Conservation (phyloP, 2,888 invertebrate genomes). For the Chaitophorus viminalis region DNA sequence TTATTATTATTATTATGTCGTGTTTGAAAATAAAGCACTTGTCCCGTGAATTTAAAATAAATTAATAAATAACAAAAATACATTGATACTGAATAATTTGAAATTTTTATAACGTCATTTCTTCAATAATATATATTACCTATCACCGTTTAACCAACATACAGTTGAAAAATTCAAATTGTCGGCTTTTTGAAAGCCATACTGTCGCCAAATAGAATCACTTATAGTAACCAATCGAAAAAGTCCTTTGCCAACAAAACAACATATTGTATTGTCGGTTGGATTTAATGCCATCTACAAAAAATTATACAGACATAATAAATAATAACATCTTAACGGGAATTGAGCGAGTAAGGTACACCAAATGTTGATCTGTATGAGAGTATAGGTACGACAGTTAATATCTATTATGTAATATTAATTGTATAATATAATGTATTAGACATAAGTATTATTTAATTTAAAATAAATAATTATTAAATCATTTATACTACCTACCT, state of each 20-base stretch:
- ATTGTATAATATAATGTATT: too few species aligned
- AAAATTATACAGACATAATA: not conserved
- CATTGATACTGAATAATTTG: too few species aligned
- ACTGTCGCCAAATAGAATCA: constrained; percentile 83
- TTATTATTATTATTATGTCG: too few species aligned
- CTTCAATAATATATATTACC: not conserved
- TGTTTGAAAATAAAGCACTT: too few species aligned
- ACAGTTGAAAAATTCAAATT: constrained; percentile 78
- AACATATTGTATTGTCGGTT: constrained; percentile 78
- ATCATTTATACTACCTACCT: too few species aligned
- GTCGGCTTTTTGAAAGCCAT: constrained; percentile 85
- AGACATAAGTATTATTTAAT: not conserved
- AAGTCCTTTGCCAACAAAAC: constrained; percentile 74
- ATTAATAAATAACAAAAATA: too few species aligned
- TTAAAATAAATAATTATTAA: too few species aligned
- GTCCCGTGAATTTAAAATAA: too few species aligned
- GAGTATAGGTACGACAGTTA: not conserved
- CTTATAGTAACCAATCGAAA: constrained; percentile 81
- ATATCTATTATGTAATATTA: not conserved
- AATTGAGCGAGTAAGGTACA: too few species aligned
- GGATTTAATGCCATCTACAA: constrained; percentile 81
- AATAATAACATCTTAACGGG: too few species aligned
- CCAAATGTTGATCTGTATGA: too few species aligned
- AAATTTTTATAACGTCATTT: too few species aligned
- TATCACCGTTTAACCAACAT: constrained; percentile 84